Conservation (phyloP, 2,113 vertebrate species). For the Syngnathoides biaculeatus region DNA sequence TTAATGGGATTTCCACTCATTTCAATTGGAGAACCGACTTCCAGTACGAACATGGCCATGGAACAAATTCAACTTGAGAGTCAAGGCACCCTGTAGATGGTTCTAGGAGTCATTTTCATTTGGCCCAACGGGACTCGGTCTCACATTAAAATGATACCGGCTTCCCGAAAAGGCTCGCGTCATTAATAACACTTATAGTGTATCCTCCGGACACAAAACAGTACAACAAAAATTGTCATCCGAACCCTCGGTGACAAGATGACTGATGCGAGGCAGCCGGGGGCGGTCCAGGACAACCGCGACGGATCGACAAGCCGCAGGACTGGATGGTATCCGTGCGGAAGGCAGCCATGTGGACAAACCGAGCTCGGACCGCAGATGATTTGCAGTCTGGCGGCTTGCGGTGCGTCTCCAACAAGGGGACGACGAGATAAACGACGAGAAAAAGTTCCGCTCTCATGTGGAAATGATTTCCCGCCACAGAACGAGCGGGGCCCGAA, state of each 20-base stretch:
- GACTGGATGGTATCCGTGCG: constrained; percentile 3
- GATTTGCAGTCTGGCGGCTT: constrained; percentile 26
- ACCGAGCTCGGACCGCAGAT: constrained; percentile 6
- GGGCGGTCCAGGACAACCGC: constrained; percentile 5
- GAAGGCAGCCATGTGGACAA: not conserved
- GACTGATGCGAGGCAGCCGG: constrained; percentile 9
- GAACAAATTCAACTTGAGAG: too few relatives aligned
- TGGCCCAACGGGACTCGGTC: not conserved
- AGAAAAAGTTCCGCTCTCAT: constrained; percentile 47
- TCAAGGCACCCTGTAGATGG: too few relatives aligned
- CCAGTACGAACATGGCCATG: too few relatives aligned
- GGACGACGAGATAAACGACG: constrained; percentile 48
- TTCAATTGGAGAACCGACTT: too few relatives aligned
- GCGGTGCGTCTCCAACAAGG: constrained; percentile 34
- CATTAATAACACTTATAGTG: not conserved
- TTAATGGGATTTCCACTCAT: too few relatives aligned
- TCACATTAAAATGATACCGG: not conserved
- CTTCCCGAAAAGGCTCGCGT: not conserved
- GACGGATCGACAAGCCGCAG: not conserved
- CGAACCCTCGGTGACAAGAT: constrained; percentile 2
- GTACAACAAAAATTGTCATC: constrained; percentile 3
- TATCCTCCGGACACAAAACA: not conserved
- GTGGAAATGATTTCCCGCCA: constrained; percentile 59
- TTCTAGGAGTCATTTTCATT: too few relatives aligned
- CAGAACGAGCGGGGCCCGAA: constrained; percentile 48